Evolutionary conservation across 2,797 vertebrate species (phyloP), one percentile per base, ranked within the genome.

Genomic region (Oceanodroma leucorhoa): DNA sequence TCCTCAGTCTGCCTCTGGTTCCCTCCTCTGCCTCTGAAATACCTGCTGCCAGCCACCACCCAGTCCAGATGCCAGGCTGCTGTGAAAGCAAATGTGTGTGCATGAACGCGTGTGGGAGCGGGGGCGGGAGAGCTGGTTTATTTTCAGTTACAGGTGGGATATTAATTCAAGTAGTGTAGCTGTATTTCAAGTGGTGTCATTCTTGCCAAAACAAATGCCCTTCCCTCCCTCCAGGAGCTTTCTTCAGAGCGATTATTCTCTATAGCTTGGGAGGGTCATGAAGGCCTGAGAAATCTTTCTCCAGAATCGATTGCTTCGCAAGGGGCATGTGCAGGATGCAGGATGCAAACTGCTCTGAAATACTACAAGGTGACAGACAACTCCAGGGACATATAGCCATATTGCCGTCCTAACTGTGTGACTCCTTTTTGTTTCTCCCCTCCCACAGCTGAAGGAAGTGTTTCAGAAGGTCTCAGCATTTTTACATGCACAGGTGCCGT

Each of bases 221-320:
- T 73, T 87, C 76, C 30, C 78, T 91, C 58, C 62, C 72, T 89
- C 78, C 72, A 50, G 30, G 61, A 82, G 88, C 62, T 86, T 93
- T 87, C 64, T 77, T 90, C 71, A 53, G 50, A 91, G 58, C 67
- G 89, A 93, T 94, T 91, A 93, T 55, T 93, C 86, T 90, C 69
- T 83, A 1, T 14, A 87, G 80, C 75, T 87, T 36, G 1, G 34
- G 14, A 85, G 41, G 78, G 82, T 86, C 72, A 91, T 4, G 3
- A 75, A 93, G 79, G 75, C n/a, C 61, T 55, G 14, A 66, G 45
- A 94, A 86, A 84, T 51, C 64, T 69, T 50, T 14, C 29, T 85
- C 45, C 55, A 61, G 75, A 89, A 93, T 32, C 50, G 71, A 94
- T 71, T 66, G 24, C 41, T 83, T 75, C 29, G 38, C 85, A 91